Conservation (phyloP, 2,888 invertebrate species). For the Tupiocoris notatus region DNA sequence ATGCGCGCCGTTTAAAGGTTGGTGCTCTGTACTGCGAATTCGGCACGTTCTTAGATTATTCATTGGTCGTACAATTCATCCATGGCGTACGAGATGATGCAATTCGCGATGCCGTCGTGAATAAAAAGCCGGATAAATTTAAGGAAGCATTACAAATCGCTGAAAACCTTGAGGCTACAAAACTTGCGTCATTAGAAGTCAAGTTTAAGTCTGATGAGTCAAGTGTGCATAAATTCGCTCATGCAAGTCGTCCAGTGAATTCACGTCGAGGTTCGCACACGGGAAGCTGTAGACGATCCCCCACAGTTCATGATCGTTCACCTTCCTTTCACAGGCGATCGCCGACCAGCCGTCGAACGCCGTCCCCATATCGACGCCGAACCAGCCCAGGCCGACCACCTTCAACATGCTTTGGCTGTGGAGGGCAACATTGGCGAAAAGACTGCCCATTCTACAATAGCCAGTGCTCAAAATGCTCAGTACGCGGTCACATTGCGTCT, state of each 20-base stretch:
- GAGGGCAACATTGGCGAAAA: neutral
- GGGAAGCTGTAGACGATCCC: neutral
- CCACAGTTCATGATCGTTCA: neutral
- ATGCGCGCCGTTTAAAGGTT: neutral
- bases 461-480: no score
- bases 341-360: neutral
- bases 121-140: constrained; percentile 10
- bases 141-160: neutral
- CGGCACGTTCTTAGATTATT: neutral
- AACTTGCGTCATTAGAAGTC: neutral
- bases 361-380: neutral
- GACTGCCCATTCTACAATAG: no score
- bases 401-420: neutral
- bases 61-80: constrained; percentile 1
- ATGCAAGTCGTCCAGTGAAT: neutral
- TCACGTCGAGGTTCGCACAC: neutral
- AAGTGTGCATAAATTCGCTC: constrained; percentile 4
- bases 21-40: constrained; percentile 9
- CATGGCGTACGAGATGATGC: constrained; percentile 5
- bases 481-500: no score
- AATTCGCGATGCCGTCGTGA: constrained; percentile 11
- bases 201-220: neutral
- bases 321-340: neutral
- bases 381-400: neutral
- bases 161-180: neutral